Conservation (phyloP, 2,113 vertebrate genomes). For the Carlito syrichta region DNA sequence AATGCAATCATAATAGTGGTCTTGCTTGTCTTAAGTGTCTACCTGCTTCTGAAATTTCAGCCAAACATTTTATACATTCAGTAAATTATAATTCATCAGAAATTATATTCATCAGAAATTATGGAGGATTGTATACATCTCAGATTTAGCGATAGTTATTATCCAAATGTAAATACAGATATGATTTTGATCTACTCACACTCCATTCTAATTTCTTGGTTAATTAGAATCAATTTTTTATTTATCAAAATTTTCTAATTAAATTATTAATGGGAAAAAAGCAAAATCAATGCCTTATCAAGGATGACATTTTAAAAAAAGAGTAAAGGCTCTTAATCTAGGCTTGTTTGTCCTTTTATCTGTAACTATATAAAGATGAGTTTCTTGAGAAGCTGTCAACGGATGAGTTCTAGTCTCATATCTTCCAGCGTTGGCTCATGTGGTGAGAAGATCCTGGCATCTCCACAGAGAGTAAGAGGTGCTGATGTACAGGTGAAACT, state of each 20-base stretch:
- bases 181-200: not conserved
- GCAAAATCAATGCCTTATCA: not conserved
- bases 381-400: fast-evolving
- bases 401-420: constrained; percentile 73
- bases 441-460: constrained; percentile 97
- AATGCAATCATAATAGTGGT: fast-evolving
- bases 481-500: constrained; percentile 99
- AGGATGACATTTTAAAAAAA: not conserved
- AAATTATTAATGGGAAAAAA: not conserved
- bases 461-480: constrained; percentile 97
- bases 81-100: not conserved
- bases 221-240: not conserved
- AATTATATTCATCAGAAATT: no score
- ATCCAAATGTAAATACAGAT: not conserved
- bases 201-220: no score
- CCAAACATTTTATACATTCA: fast-evolving
- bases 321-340: fast-evolving
- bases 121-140: fast-evolving
- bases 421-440: constrained; percentile 96
- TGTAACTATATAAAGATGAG: fast-evolving
- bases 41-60: not conserved
- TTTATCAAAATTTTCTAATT: not conserved
- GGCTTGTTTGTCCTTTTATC: no score
- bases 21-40: fast-evolving
- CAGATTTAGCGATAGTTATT: fast-evolving